A percentile compares a stretch with the other conserved stretches of the same genome.
Evolutionary conservation across 2,888 invertebrate species (phyloP).

Genomic region (Trileptium ribeirensis): DNA sequence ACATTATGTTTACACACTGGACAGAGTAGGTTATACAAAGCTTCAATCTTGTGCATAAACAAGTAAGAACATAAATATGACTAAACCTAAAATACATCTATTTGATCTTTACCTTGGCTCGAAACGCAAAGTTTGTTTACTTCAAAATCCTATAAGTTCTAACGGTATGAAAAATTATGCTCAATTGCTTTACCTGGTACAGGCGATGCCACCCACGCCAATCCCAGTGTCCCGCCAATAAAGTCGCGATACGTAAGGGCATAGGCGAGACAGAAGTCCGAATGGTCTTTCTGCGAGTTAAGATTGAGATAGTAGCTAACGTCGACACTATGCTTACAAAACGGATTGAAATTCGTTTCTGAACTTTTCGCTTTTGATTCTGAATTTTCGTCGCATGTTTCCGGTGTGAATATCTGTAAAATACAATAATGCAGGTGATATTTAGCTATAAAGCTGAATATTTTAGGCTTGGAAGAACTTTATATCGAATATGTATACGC

Average conservation of each 20-base stretch:
- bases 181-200: slow-evolving; percentile 60
- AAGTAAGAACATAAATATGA: no score
- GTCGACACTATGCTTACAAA: slow-evolving; percentile 93
- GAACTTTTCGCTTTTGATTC: background rate
- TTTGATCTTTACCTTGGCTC: no score
- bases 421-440: background rate
- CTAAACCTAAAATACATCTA: no score
- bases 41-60: no score
- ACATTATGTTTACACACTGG: no score
- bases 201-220: slow-evolving; percentile 98
- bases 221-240: slow-evolving; percentile 92
- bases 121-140: no score
- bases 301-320: slow-evolving; percentile 97
- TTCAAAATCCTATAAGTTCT: no score
- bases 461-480: no score
- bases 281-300: slow-evolving; percentile 91
- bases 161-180: no score
- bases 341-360: slow-evolving; percentile 54
- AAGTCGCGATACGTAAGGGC: slow-evolving; percentile 95
- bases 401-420: slow-evolving; percentile 80
- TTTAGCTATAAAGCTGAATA: no score
- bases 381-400: slow-evolving; percentile 63
- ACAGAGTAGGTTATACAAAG: no score
- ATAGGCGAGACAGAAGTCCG: slow-evolving; percentile 97
- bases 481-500: no score